These are phyloP conservation scores for Aporophyla nigra DNA, from an alignment of 2,888 invertebrate genomes.

Conservation along the genomic window DNA sequence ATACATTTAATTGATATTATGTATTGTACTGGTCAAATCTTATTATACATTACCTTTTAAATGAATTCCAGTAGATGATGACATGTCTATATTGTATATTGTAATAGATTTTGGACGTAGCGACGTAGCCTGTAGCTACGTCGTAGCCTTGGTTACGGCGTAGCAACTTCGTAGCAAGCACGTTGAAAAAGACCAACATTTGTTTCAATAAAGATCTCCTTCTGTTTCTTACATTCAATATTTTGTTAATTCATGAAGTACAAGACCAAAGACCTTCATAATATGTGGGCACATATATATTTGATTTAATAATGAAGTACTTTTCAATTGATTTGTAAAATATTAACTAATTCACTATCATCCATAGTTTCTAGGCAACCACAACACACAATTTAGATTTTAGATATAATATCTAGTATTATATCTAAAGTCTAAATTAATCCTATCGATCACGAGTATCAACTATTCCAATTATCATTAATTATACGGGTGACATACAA, in stretches of 20 bases:
- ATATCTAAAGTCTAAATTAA: neutral
- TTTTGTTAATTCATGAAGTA: neutral
- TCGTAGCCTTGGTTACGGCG: slow-evolving; percentile 7
- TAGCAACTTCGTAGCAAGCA: slow-evolving; percentile 13
- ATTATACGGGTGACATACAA: neutral
- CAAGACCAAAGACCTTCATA: neutral
- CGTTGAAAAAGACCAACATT: neutral
- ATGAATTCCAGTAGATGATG: neutral
- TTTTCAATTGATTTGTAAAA: neutral
- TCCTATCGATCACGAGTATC: neutral
- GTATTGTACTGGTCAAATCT: neutral
- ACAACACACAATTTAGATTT: too few species aligned
- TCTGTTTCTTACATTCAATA: neutral
- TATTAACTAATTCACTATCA: neutral
- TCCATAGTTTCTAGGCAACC: neutral
- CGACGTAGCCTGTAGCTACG: slow-evolving; percentile 1
- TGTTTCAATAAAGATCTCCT: neutral
- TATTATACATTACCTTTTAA: neutral
- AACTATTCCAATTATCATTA: neutral
- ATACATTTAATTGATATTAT: neutral
- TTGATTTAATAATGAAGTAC: too few species aligned
- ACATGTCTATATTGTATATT: too few species aligned
- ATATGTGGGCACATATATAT: too few species aligned
- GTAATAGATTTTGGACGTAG: neutral
- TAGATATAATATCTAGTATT: too few species aligned